These are phyloP conservation scores for Platysternon megacephalum DNA, from an alignment of 2,113 vertebrate genomes.

Conservation along the genomic window DNA sequence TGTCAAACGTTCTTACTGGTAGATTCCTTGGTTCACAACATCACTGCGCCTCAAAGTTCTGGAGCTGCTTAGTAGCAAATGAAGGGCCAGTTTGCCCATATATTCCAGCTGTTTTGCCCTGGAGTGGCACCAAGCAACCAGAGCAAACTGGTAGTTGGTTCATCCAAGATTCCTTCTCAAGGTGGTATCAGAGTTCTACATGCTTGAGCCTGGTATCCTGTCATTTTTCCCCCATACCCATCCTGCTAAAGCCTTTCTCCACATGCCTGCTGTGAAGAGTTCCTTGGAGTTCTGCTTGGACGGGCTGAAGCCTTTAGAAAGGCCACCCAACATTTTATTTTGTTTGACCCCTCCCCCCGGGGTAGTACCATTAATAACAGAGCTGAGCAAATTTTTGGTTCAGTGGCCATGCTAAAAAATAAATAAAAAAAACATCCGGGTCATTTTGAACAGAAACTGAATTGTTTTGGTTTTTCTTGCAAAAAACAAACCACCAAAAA, in stretches of 20 bases:
- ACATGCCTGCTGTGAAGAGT: background rate
- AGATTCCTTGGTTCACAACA: background rate
- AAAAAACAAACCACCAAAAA: no score
- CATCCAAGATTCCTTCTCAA: background rate
- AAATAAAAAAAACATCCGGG: background rate
- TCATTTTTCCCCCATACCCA: background rate
- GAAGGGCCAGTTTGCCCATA: background rate
- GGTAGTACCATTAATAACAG: background rate
- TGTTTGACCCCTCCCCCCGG: background rate
- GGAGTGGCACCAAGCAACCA: background rate
- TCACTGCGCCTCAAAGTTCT: background rate
- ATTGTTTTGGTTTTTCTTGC: background rate
- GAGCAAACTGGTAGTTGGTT: background rate
- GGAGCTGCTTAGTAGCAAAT: background rate
- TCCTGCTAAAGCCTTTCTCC: background rate
- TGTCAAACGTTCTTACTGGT: background rate
- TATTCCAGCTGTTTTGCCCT: background rate
- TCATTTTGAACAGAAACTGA: background rate
- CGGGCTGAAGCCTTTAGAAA: background rate
- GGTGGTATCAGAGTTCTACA: background rate
- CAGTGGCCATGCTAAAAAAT: background rate
- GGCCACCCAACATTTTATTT: background rate
- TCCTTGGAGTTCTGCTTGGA: background rate
- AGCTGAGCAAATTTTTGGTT: background rate
- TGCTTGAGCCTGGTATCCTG: no score